Evolutionary conservation across 2,113 vertebrate genomes (phyloP), one percentile per base, ranked within the genome.

Genomic region (Chinchilla lanigera): DNA sequence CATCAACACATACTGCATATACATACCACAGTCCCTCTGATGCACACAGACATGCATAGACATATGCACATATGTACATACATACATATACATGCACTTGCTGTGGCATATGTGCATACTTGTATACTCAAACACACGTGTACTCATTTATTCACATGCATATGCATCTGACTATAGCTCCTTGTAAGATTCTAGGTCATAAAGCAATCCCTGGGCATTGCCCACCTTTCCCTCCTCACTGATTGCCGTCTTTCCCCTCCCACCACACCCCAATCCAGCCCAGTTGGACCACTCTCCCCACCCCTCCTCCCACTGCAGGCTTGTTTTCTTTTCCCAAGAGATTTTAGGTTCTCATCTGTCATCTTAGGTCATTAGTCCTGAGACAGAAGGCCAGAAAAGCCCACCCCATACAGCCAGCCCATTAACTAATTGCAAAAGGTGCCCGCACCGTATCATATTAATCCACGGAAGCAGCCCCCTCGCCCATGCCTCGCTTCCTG

Each of bases 361-460:
- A 58, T 44, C 81, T 95, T 82, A 96, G 96, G 93, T 97, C 96
- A 95, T 98, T 87, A 96, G 98, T 98, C 94, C 94, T 33, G 86
- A 97, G 96, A 97, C 93, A 95, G 87, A 97, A 97, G 93, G 93
- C 47, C 71, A 91, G 87, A 96, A 94, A 96, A 96, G 93, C 93
- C 11, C 96, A 97, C 94, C 92, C 89, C 89, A 92, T 52, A 35
- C 17, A 95, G 95, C 92, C 94, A 95, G 77, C 69, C 97, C 95
- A 98, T 98, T 97, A 98, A 78, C 97, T 98, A 98, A 98, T 98
- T 98, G 98, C 98, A 98, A 97, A 98, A 97, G 95, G 97, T 98
- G 97, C 93, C 54, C 1, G 6, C 44, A 81, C 92, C 95, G 56
- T 96, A 86, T 96, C 96, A 58, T 96, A 95, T 93, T 97, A 97